Percentiles rank a stretch among this genome's conserved stretches.
Conservation (phyloP, 2,888 invertebrate genomes). For the Dolichomitus sp. region DNA sequence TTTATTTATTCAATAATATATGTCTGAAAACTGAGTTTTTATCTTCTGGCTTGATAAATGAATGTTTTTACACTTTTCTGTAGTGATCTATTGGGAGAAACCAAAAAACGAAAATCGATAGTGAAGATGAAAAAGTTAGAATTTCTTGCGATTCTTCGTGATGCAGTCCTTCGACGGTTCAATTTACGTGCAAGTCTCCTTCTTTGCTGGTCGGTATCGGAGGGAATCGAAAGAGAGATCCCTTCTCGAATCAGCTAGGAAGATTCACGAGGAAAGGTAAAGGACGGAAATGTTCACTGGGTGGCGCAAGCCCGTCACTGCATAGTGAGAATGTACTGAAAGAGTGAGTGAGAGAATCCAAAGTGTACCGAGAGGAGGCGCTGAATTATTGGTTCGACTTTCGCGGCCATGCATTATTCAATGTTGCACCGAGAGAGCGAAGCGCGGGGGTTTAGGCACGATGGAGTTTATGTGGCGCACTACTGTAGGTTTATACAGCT, state of each 20-base stretch:
- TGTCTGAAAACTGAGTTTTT: no score
- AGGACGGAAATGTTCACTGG: constrained; percentile 34
- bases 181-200: neutral
- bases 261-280: constrained; percentile 26
- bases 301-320: constrained; percentile 29
- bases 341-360: constrained; percentile 36
- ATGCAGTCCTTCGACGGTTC: constrained; percentile 22
- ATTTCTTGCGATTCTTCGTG: constrained; percentile 5
- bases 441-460: constrained; percentile 63
- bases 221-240: constrained; percentile 26
- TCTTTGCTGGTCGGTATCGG: neutral
- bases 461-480: constrained; percentile 58
- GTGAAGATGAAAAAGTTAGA: constrained; percentile 4
- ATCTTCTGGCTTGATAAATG: neutral
- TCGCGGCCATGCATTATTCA: constrained; percentile 77
- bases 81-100: neutral
- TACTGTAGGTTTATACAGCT: constrained; percentile 45
- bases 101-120: neutral
- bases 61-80: neutral
- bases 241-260: neutral
- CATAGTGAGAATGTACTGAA: constrained; percentile 43
- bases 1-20: no score
- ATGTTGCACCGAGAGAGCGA: constrained; percentile 57
- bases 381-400: constrained; percentile 76
- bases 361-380: constrained; percentile 46